These are phyloP conservation scores for Anastatus disparis DNA, from an alignment of 1,140 invertebrate species.

Conservation along the genomic window DNA sequence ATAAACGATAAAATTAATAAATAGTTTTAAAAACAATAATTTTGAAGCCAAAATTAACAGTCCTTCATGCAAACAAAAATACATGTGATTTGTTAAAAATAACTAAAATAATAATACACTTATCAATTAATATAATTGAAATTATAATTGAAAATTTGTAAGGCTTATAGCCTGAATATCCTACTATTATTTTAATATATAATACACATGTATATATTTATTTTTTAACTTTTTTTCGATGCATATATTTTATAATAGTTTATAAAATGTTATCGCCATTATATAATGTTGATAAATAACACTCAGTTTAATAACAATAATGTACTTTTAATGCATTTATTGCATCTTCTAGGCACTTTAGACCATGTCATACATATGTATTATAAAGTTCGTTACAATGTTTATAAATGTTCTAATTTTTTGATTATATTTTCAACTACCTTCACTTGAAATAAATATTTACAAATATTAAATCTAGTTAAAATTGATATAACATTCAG, in stretches of 20 bases:
- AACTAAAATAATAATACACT: no score
- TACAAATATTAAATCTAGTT: slow-evolving; percentile 2
- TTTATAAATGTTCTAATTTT: neutral
- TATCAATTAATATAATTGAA: no score
- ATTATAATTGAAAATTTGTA: no score
- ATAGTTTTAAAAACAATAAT: no score
- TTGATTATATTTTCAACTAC: slow-evolving; percentile 26
- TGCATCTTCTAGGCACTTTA: slow-evolving; percentile 35
- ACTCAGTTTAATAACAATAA: slow-evolving; percentile 3
- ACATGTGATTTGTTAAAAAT: no score
- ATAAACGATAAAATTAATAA: no score
- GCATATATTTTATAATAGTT: slow-evolving; percentile 17
- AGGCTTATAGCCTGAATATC: neutral
- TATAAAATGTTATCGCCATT: slow-evolving; percentile 18
- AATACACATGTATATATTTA: slow-evolving; percentile 32
- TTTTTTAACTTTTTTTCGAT: neutral
- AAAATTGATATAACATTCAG: slow-evolving; percentile 26
- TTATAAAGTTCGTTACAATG: slow-evolving; percentile 2
- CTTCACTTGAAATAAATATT: slow-evolving; percentile 2
- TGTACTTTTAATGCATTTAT: slow-evolving; percentile 19
- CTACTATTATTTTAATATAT: neutral
- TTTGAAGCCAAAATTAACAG: no score
- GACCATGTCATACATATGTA: slow-evolving; percentile 7
- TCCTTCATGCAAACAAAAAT: no score
- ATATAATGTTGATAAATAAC: neutral